phyloP scores from a whole-genome alignment of 2,113 vertebrate genomes.

The Serilophus lunatus region DNA sequence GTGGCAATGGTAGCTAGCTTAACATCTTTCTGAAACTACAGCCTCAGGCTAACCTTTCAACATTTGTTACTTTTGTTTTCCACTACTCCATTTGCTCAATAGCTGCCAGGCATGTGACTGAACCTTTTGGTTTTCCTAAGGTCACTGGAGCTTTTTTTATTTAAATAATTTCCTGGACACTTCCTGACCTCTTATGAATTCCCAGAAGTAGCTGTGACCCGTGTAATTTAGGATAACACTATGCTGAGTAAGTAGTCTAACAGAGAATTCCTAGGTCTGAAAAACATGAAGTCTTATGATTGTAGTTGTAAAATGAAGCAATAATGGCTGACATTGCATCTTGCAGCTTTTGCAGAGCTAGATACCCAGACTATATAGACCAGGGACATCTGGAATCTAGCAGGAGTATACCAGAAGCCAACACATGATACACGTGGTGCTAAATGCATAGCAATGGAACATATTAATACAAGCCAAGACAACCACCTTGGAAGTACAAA shows the following conservation, averaged over 20 bases:
- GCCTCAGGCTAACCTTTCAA: not conserved
- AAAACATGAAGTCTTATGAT: not conserved
- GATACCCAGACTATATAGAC: not conserved
- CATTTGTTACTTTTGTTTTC: not conserved
- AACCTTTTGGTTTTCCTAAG: not conserved
- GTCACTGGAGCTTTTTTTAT: not conserved
- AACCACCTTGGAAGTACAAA: not conserved
- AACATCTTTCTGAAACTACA: not conserved
- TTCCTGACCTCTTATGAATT: not conserved
- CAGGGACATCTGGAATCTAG: not conserved
- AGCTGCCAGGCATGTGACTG: not conserved
- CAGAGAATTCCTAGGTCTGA: not conserved
- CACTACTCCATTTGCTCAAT: not conserved
- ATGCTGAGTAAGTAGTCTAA: constrained; percentile 4
- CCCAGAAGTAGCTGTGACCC: not conserved
- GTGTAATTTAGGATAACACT: not conserved
- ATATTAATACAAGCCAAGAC: not conserved
- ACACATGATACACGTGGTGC: not conserved
- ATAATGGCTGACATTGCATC: not conserved
- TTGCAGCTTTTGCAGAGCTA: not conserved
- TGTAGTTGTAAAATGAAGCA: not conserved
- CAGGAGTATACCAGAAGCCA: not conserved
- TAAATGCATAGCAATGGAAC: not conserved
- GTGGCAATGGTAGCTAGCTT: not conserved
- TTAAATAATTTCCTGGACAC: constrained; percentile 13